Conservation (phyloP, 1,140 invertebrate species). For the Lepeophtheirus salmonis region DNA sequence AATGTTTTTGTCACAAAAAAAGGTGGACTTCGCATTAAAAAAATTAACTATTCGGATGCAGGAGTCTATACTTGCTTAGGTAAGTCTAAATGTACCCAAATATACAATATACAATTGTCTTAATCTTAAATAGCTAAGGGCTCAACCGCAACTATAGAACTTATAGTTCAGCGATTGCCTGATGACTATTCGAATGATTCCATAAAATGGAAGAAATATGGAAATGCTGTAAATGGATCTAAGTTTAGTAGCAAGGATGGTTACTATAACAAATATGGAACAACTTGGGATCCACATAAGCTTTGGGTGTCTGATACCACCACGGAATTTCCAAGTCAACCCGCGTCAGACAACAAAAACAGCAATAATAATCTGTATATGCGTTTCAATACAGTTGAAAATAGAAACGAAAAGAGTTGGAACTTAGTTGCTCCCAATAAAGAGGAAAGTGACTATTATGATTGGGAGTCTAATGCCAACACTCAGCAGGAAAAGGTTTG, state of each 20-base stretch:
- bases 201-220: background rate
- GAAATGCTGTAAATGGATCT: background rate
- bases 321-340: background rate
- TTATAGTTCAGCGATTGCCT: background rate
- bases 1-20: constrained; percentile 67
- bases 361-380: background rate
- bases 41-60: constrained; percentile 49
- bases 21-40: constrained; percentile 58
- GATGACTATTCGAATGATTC: background rate
- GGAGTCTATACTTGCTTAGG: constrained; percentile 61
- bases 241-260: background rate
- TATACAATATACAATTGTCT: too few species aligned
- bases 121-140: background rate
- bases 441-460: background rate
- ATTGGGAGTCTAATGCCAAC: constrained; percentile 1
- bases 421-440: background rate
- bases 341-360: background rate
- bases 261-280: background rate
- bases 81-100: constrained; percentile 30
- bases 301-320: background rate
- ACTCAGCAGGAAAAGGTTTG: background rate
- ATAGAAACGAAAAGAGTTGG: constrained; percentile 4
- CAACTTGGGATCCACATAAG: background rate
- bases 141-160: background rate
- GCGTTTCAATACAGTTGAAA: constrained; percentile 7